These are phyloP conservation scores for Mastacembelus armatus DNA, from an alignment of 2,797 vertebrate genomes.

Conservation along the genomic window DNA sequence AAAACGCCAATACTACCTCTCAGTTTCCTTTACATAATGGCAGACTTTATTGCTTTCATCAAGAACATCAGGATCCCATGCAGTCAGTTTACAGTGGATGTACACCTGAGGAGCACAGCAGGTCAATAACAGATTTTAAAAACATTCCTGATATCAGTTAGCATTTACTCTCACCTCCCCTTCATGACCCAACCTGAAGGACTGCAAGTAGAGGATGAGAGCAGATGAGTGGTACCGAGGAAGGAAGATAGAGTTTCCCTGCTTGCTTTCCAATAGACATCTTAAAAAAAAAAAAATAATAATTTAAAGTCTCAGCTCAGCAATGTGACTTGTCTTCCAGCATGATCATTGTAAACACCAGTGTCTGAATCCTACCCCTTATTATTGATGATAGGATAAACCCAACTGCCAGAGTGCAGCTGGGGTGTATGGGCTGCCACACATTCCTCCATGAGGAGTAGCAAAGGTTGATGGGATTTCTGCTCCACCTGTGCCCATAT, in stretches of 20 bases:
- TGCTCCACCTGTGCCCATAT: conserved; percentile 85
- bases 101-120: conserved; percentile 78
- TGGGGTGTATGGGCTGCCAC: conserved; percentile 59
- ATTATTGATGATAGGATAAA: conserved; percentile 82
- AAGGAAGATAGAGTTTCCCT: conserved; percentile 75
- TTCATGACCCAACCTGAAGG: conserved; percentile 72
- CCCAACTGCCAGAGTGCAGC: conserved; percentile 44
- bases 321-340: accelerated
- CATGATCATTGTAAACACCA: accelerated
- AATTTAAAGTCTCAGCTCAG: neutral
- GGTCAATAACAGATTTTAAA: neutral
- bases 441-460: conserved; percentile 85
- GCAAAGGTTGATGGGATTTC: conserved; percentile 78
- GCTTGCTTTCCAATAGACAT: conserved; percentile 81
- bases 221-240: conserved; percentile 76
- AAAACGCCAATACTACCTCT: conserved; percentile 73
- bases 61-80: conserved; percentile 72
- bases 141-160: accelerated
- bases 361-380: conserved; percentile 73
- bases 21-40: conserved; percentile 71
- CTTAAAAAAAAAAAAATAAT: too few species aligned
- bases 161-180: conserved; percentile 67
- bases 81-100: conserved; percentile 85
- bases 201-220: conserved; percentile 76
- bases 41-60: conserved; percentile 79